Evolutionary conservation across 1,140 invertebrate genomes (phyloP), one percentile per base, ranked within the genome.

Genomic region (Lerema accius): DNA sequence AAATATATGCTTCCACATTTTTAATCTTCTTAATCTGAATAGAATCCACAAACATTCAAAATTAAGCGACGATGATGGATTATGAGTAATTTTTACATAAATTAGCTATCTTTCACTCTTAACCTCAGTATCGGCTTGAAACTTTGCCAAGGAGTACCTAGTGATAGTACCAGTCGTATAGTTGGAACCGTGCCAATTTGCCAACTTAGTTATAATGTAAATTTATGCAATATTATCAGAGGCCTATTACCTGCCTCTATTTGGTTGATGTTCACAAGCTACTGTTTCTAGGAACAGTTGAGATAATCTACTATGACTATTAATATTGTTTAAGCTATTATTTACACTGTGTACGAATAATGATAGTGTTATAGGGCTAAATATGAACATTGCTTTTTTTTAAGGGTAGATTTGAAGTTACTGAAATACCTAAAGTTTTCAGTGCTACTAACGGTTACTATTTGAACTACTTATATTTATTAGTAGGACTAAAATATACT

Each of bases 191-290:
- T 43, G 40, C 40, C 40, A 43, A 43, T 43, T 17, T 15, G 15
- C 14, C 40, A 10, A 14, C 7, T 9, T 10, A 43, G 2, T 43
- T 43, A 16, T 7, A 43, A 43, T 43, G 40, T 15, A 43, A 15
- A 43, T 43, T 43, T 43, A 43, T 43, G 40, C 40, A 43, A 43
- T 43, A 43, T 17, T 43, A 43, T 43, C 16, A 43, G 15, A 17
- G 40, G 40, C 40, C 40, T 43, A 43, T 43, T 43, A 43, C 40
- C 40, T 17, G 6, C 40, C 40, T 17, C 40, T 43, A 10, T 43
- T 3, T 7, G 6, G 6, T 17, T 1, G 39, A 13, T 17, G 15
- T 43, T 17, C 40, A 43, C 17, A 17, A 17, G 4, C 40, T 43
- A n/a, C n/a, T n/a, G n/a, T n/a, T n/a, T n/a, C n/a, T n/a, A n/a